Percentiles rank a stretch among this genome's conserved stretches.
These are phyloP conservation scores for Apamea anceps DNA, from an alignment of 2,888 invertebrate genomes.

Conservation along the genomic window DNA sequence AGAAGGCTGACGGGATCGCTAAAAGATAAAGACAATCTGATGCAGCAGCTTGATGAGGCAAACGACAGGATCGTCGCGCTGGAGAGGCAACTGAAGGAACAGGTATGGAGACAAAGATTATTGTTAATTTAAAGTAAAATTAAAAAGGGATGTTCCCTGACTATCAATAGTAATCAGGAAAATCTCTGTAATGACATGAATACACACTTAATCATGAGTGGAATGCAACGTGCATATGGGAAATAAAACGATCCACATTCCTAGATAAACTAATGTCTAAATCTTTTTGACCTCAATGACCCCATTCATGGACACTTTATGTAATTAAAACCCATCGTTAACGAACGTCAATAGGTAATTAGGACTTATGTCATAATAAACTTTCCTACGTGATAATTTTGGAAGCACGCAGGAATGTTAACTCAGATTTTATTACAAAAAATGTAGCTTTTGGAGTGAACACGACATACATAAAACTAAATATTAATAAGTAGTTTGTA, in stretches of 20 bases:
- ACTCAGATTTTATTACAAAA: background rate
- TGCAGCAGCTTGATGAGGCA: constrained; percentile 96
- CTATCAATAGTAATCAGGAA: background rate
- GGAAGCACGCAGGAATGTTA: background rate
- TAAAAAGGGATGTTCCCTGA: background rate
- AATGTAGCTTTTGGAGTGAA: background rate
- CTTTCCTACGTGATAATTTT: background rate
- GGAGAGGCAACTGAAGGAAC: constrained; percentile 95
- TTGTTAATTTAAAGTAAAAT: background rate
- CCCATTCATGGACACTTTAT: constrained; percentile 5
- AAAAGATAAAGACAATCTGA: constrained; percentile 95
- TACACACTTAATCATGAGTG: background rate
- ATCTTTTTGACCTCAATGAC: constrained; percentile 32
- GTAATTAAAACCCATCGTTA: constrained; percentile 32
- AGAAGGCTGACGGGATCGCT: constrained; percentile 93
- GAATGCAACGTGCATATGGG: background rate
- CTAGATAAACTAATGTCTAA: constrained; percentile 19
- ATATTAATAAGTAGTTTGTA: too few relatives aligned
- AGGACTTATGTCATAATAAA: background rate
- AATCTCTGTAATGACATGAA: background rate
- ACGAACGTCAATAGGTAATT: constrained; percentile 10
- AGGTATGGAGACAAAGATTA: constrained; percentile 88
- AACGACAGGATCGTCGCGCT: constrained; percentile 96
- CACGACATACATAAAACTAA: too few relatives aligned
- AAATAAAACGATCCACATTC: constrained; percentile 19